Evolutionary conservation across 2,113 vertebrate species (phyloP), one percentile per base, ranked within the genome.

Genomic region (Ciconia maguari): DNA sequence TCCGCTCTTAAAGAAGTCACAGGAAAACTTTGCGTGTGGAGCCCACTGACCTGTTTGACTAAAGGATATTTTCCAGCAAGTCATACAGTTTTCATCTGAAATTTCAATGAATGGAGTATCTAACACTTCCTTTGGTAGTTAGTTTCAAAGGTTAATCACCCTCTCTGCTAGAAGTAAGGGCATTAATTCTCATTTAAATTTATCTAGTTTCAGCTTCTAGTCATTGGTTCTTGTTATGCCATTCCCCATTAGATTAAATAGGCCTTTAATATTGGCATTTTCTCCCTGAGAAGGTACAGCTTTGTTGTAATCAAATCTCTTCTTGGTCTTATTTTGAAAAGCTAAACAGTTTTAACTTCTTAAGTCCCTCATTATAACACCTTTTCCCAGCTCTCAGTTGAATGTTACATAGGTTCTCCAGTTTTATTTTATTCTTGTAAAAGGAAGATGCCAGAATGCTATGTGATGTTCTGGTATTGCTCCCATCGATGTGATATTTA

Each of bases 121-220:
- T 83, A 87, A 71, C 60, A 89, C 90, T 95, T 95, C 86, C 79
- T 92, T 82, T 90, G n/a, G 83, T 95, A 95, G 88, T 71, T 92
- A 89, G 64, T 94, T 96, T 95, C 92, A 96, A 96, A 97, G 97
- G 97, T 96, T 96, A 97, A 97, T 95, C 94, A 91, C 82, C 72
- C 65, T 84, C 82, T 91, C 76, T 90, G 86, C 96, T 92, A 91
- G 81, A 93, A 96, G 64, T 19, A 93, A 78, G 91, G 87, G 61
- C 94, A 96, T 98, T 97, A 96, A 92, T 96, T 96, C 91, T 96
- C 93, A 94, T 96, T 95, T 94, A 89, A 85, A 95, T 96, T 79
- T 96, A 89, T 76, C 90, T 89, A 79, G 61, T 89, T 94, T 79
- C 77, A 89, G 66, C 77, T 91, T 94, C 81, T 82, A 87, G 72